phyloP scores from a whole-genome alignment of 2,113 vertebrate species.

The Girardinichthys multiradiatus region DNA sequence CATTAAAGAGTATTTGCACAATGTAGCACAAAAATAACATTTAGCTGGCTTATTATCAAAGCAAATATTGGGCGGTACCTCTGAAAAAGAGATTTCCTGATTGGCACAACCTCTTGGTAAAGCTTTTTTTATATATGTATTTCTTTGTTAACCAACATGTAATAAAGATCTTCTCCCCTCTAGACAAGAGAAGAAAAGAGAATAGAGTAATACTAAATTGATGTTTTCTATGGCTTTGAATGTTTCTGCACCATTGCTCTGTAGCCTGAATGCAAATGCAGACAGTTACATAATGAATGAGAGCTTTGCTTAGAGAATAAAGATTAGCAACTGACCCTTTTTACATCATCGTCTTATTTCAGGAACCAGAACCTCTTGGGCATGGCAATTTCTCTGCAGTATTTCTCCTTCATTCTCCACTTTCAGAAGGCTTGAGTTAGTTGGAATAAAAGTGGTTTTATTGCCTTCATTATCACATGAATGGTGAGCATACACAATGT shows the following conservation, averaged over 20 bases:
- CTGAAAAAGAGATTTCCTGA: conserved; percentile 53
- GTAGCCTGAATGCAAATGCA: conserved; percentile 82
- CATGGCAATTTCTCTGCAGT: conserved; percentile 50
- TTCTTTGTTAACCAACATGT: conserved; percentile 58
- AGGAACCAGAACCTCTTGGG: conserved; percentile 73
- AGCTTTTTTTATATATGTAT: conserved; percentile 41
- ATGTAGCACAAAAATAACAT: conserved; percentile 24
- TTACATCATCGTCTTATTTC: conserved; percentile 80
- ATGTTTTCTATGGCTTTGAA: conserved; percentile 68
- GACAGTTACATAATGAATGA: conserved; percentile 84
- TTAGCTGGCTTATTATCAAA: conserved; percentile 57
- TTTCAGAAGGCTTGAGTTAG: conserved; percentile 24
- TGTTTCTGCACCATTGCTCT: conserved; percentile 70
- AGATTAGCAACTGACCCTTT: conserved; percentile 81
- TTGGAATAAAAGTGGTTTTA: background rate
- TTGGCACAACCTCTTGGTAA: conserved; percentile 49
- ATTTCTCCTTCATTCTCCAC: conserved; percentile 42
- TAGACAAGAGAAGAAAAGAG: conserved; percentile 22
- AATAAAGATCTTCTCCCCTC: conserved; percentile 52
- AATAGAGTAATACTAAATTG: conserved; percentile 51
- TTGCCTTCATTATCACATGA: conserved; percentile 27
- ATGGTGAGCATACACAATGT: conserved; percentile 1
- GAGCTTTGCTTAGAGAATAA: conserved; percentile 79
- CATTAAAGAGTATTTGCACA: conserved; percentile 36
- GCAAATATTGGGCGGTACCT: conserved; percentile 63